Evolutionary conservation across 1,140 invertebrate genomes (phyloP), one percentile per base, ranked within the genome.

Genomic region (Leptinotarsa lineolata): DNA sequence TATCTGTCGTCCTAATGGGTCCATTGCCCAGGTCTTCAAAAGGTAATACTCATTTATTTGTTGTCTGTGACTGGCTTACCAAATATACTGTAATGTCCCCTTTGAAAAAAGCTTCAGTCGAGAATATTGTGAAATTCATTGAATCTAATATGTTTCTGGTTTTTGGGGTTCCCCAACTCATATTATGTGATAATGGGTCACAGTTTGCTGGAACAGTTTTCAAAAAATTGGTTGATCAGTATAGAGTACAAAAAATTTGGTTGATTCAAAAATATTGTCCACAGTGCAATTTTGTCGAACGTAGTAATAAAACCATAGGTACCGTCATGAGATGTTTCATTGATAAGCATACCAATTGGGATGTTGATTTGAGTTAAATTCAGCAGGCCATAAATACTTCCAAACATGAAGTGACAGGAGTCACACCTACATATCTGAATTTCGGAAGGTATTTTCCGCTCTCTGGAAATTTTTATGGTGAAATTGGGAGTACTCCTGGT

Each of bases 1-100:
- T 80, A 16, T 74, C 78, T 3, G 61, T 81, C 2, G 70, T 85
- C 83, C 70, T 88, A n/a, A n/a, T n/a, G n/a, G n/a, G n/a, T n/a
- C n/a, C n/a, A n/a, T 61, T 61, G 5, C 59, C 20, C 5, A 21
- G n/a, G 8, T 61, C 59, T n/a, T 5, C 59, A n/a, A 46, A 46
- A 13, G 45, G 5, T 6, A 6, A 6, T 46, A 13, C 13, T 46
- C 45, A 46, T 13, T 46, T n/a, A n/a, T n/a, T n/a, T n/a, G n/a
- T n/a, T n/a, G n/a, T n/a, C n/a, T n/a, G n/a, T n/a, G n/a, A n/a
- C n/a, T n/a, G n/a, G n/a, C n/a, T n/a, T n/a, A n/a, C n/a, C n/a
- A n/a, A 46, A 46, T 46, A 46, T 13, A 6, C 45, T 46, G 5
- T 46, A 46, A 6, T 46, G 13, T 46, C 13, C 13, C 45, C 45